Percentiles rank a stretch among this genome's conserved stretches.
phyloP scores from a whole-genome alignment of 2,113 vertebrate genomes.

The Ancistrus triradiatus region DNA sequence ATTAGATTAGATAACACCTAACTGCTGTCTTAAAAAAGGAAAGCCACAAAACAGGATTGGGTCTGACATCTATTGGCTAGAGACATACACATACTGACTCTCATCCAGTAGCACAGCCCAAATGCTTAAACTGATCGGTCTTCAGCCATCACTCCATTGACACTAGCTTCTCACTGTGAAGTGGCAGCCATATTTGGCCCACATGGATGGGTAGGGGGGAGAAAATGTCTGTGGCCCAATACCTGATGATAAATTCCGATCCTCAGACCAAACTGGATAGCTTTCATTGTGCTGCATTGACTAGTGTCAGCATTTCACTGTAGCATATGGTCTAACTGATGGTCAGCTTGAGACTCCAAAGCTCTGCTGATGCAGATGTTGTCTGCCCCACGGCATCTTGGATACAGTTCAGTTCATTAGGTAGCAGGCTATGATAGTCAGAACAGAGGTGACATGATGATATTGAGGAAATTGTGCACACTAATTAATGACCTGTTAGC shows the following conservation, averaged over 20 bases:
- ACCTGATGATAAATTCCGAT: conserved; percentile 29
- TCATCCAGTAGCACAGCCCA: conserved; percentile 48
- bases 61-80: no score
- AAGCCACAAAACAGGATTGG: no score
- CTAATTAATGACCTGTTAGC: not conserved
- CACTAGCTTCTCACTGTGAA: conserved; percentile 58
- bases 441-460: conserved; percentile 20
- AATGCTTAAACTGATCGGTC: conserved; percentile 66
- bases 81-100: conserved; percentile 12
- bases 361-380: conserved; percentile 22
- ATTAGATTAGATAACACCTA: no score
- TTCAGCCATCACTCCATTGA: conserved; percentile 65
- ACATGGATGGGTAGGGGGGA: conserved; percentile 51
- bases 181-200: conserved; percentile 54
- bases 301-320: conserved; percentile 38
- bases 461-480: conserved; percentile 2
- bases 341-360: not conserved
- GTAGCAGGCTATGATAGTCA: conserved; percentile 15
- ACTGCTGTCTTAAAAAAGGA: no score
- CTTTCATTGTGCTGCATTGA: conserved; percentile 34
- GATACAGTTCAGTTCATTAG: conserved; percentile 28
- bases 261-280: conserved; percentile 63
- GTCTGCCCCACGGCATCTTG: conserved; percentile 10
- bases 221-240: conserved; percentile 53
- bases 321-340: conserved; percentile 66